Percentiles rank a stretch among this genome's conserved stretches.
Evolutionary conservation across 2,888 invertebrate genomes (phyloP).

Genomic region (Eremobia ochroleuca): DNA sequence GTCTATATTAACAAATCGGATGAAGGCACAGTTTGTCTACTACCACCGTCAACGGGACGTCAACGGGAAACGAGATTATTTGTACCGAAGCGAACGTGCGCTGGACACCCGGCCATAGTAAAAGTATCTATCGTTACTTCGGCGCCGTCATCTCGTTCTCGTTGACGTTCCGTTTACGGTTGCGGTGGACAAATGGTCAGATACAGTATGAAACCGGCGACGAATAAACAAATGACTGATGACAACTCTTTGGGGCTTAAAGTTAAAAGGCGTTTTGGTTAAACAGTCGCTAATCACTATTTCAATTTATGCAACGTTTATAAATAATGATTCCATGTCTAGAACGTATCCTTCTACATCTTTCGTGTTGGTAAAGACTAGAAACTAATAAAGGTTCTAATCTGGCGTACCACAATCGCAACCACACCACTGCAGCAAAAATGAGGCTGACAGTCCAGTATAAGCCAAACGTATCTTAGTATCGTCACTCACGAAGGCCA

Average conservation of each 20-base stretch:
- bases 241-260: not conserved
- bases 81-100: not conserved
- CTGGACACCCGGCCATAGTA: not conserved
- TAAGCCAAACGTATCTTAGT: not conserved
- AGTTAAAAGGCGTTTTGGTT: too few relatives aligned
- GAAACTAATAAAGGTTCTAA: not conserved
- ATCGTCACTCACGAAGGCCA: conserved; percentile 5
- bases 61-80: not conserved
- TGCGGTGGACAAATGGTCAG: not conserved
- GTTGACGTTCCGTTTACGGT: not conserved
- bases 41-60: not conserved
- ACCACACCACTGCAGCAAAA: not conserved
- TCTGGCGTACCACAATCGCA: too few relatives aligned
- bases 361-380: not conserved
- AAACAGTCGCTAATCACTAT: too few relatives aligned
- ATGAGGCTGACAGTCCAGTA: not conserved
- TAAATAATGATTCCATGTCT: not conserved
- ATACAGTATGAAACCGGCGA: not conserved
- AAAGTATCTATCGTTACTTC: not conserved
- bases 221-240: not conserved
- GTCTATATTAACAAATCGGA: not conserved
- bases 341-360: not conserved
- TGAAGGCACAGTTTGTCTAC: not conserved
- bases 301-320: too few relatives aligned
- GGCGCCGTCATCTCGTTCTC: not conserved